Base-by-base conservation (phyloP, 2,797 vertebrate genomes). In the Gambusia yucatana region DNA sequence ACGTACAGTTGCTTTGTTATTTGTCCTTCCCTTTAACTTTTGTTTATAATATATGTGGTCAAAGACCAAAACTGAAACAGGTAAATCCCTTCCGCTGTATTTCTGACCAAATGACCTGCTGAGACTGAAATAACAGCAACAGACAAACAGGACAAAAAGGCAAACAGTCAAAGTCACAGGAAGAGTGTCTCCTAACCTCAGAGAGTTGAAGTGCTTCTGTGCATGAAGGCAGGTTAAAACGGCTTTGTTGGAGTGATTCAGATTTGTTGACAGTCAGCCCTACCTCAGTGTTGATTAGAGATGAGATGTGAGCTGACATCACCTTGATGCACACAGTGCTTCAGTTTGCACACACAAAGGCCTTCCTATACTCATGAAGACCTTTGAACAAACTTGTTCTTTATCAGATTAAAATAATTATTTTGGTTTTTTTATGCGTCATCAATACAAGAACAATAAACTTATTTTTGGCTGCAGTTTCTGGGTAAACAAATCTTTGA, bases 61-160 rank as follows among this genome's bases (percentile, higher is more conserved):
- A 69, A 43, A 67, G 9, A 25, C 20, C 17, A 48, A 47, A 59
- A 28, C 48, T 20, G 63, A 5, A 57, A 74, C 52, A 50, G 80
- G 86, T 71, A 7, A 79, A 82, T 1, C 73, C 61, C 59, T 75
- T 81, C 79, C 44, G 76, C 77, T 0, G 9, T 41, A 75, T 77
- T 59, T 82, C 50, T 88, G 81, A 86, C 81, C 63, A 0, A 85
- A 75, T 89, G 83, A 88, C 82, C 82, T n/a, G 72, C 80, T 43
- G 84, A 4, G 80, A 84, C 86, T 83, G 70, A 90, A 90, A 91
- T 77, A 88, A 84, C 84, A 88, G 77, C 80, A 72, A 75, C 83
- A 84, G 55, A 86, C 81, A 89, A 90, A 90, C 83, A 91, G 83
- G 87, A 92, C 81, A 10, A 69, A 46, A 33, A 84, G 76, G 65